Conservation (phyloP, 2,113 vertebrate genomes). For the Sturnus vulgaris region DNA sequence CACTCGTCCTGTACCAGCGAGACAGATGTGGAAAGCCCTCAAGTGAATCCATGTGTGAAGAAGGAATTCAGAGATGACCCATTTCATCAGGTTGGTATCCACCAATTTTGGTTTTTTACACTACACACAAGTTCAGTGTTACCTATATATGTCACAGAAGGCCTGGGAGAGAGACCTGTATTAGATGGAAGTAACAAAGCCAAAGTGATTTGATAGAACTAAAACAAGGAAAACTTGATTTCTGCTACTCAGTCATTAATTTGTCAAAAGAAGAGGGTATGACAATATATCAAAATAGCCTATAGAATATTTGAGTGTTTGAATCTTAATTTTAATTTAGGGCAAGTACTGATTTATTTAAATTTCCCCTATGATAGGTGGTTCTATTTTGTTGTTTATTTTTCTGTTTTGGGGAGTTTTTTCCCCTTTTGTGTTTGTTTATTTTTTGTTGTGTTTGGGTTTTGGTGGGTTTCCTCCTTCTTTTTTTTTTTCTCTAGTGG, state of each 20-base stretch:
- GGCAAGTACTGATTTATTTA: background rate
- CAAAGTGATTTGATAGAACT: background rate
- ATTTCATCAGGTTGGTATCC: conserved; percentile 87
- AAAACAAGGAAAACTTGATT: background rate
- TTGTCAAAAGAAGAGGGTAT: background rate
- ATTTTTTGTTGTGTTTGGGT: background rate
- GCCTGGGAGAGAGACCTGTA: background rate
- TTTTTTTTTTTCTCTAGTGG: background rate
- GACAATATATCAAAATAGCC: background rate
- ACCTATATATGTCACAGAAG: background rate
- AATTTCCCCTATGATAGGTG: background rate
- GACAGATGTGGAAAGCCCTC: conserved; percentile 89
- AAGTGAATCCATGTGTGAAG: conserved; percentile 81
- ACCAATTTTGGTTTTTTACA: background rate
- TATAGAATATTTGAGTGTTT: background rate
- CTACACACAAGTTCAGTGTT: background rate
- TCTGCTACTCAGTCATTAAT: background rate
- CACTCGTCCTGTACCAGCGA: conserved; percentile 92
- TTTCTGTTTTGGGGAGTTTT: background rate
- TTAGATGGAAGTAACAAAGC: background rate
- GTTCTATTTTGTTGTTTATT: background rate
- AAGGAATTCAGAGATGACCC: conserved; percentile 97
- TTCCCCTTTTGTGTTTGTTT: rapidly evolving
- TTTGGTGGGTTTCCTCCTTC: background rate
- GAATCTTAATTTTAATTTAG: background rate